A percentile compares a stretch with the other conserved stretches of the same genome.
Conservation (phyloP, 2,888 invertebrate genomes). For the Clistopyga incitator region DNA sequence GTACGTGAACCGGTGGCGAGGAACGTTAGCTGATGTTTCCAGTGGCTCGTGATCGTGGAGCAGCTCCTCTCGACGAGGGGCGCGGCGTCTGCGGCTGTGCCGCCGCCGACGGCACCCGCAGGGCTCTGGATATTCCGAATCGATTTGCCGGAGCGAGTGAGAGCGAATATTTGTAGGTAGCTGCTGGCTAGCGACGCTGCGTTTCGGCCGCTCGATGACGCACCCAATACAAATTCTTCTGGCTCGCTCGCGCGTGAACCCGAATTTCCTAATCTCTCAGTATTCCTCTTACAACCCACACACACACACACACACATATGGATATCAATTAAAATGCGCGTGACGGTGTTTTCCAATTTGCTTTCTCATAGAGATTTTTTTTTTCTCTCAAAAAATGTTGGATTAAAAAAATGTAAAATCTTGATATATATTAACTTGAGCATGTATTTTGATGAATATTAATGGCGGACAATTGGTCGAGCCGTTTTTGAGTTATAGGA, state of each 20-base stretch:
- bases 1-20: conserved; percentile 16
- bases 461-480: too few species aligned
- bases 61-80: conserved; percentile 31
- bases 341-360: too few species aligned
- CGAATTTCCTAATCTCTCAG: conserved; percentile 23
- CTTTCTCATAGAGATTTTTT: too few species aligned
- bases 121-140: conserved; percentile 60
- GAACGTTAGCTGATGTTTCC: conserved; percentile 2
- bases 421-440: too few species aligned
- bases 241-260: conserved; percentile 4
- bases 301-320: too few species aligned
- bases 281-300: too few species aligned
- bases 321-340: too few species aligned
- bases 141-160: conserved; percentile 61
- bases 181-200: conserved; percentile 18
- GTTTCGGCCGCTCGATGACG: conserved; percentile 33
- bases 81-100: conserved; percentile 50
- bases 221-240: conserved; percentile 17
- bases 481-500: too few species aligned
- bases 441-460: too few species aligned
- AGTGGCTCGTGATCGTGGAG: conserved; percentile 17
- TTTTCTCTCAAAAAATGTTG: too few species aligned
- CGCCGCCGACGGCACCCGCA: conserved; percentile 52
- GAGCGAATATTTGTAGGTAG: conserved; percentile 24
- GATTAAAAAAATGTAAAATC: too few species aligned